A percentile compares a stretch with the other conserved stretches of the same genome.
These are phyloP conservation scores for Podarcis lilfordi DNA, from an alignment of 2,797 vertebrate species.

Conservation along the genomic window DNA sequence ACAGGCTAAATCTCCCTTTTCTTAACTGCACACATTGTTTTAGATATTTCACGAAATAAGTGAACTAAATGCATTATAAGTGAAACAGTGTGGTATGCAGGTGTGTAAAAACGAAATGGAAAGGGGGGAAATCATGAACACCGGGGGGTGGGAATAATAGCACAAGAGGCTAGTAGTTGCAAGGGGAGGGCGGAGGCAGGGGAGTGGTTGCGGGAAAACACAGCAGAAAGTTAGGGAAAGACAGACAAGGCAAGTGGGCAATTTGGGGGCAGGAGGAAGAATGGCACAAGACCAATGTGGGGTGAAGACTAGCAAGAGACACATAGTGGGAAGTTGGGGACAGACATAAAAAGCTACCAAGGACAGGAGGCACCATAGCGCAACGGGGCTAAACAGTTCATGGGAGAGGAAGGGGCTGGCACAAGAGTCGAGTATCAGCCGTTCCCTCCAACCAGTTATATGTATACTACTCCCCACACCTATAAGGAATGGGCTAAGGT, in stretches of 20 bases:
- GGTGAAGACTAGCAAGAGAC: no score
- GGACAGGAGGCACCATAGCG: no score
- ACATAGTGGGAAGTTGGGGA: no score
- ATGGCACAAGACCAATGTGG: no score
- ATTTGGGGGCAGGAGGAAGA: neutral
- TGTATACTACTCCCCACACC: no score
- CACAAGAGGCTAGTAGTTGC: neutral
- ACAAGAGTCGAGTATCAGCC: no score
- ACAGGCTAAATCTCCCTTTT: no score
- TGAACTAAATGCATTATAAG: neutral
- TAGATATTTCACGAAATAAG: neutral
- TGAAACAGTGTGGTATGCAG: neutral
- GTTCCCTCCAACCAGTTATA: no score
- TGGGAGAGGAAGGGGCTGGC: neutral
- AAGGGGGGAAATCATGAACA: neutral
- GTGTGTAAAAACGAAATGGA: neutral
- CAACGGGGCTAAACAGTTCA: no score
- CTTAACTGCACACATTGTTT: neutral
- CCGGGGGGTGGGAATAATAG: neutral
- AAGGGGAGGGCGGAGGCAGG: neutral
- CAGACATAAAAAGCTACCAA: no score
- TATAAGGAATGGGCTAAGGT: no score
- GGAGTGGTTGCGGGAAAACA: neutral
- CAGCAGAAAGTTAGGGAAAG: neutral
- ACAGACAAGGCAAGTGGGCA: neutral